These are phyloP conservation scores for Rhopilema esculentum DNA, from an alignment of 30 jellyfish, hydroid and myxozoan genomes.

Conservation along the genomic window DNA sequence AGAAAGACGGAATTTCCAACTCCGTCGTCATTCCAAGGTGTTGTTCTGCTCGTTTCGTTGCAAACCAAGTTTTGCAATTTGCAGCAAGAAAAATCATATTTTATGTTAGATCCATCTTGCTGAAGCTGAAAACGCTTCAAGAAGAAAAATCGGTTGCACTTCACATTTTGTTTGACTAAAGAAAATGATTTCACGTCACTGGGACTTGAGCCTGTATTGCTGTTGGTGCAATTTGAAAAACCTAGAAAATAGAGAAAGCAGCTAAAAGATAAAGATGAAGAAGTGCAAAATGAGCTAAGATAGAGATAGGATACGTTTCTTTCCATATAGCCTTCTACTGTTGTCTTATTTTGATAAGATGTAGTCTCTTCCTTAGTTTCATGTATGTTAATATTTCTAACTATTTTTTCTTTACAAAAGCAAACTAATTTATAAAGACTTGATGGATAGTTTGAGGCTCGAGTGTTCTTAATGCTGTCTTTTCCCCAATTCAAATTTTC, in stretches of 20 bases:
- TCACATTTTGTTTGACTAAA: background rate
- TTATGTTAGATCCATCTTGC: background rate
- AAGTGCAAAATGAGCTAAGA: background rate
- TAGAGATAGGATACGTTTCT: no score
- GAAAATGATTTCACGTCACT: background rate
- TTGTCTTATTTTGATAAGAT: no score
- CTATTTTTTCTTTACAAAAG: no score
- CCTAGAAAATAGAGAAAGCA: background rate
- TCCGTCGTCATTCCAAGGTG: background rate
- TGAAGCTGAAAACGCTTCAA: background rate
- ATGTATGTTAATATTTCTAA: no score
- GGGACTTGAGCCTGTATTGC: background rate
- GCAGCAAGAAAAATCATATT: conserved; percentile 1
- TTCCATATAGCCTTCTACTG: no score
- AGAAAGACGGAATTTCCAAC: background rate
- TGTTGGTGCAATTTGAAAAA: background rate
- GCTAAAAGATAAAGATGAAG: background rate
- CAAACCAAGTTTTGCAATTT: background rate
- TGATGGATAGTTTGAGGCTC: no score
- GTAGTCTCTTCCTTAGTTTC: no score
- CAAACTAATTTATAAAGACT: no score
- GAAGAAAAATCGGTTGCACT: background rate
- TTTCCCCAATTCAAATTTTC: no score
- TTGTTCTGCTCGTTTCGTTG: background rate
- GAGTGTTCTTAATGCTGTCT: no score